A percentile compares a stretch with the other conserved stretches of the same genome.
Evolutionary conservation across 2,888 invertebrate genomes (phyloP).

Genomic region (Sarcophaga variegata): DNA sequence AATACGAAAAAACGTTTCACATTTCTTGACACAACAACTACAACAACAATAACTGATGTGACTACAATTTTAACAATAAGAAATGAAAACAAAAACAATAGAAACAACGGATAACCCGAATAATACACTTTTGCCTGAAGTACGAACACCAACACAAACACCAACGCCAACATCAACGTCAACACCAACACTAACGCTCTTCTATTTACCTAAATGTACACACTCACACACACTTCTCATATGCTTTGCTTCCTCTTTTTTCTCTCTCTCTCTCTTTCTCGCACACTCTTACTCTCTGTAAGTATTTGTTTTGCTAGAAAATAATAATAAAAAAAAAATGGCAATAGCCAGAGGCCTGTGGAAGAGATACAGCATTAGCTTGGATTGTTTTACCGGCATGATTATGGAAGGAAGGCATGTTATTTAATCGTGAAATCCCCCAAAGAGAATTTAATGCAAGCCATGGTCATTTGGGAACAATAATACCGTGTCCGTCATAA

Average conservation of each 20-base stretch:
- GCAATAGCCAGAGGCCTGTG: neutral
- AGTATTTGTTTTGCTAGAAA: neutral
- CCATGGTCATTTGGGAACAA: neutral
- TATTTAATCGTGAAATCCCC: neutral
- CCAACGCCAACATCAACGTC: no score
- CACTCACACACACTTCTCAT: neutral
- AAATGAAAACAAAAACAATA: constrained; percentile 30
- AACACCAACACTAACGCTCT: constrained; percentile 32
- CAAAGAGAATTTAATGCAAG: neutral
- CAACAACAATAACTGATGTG: constrained; percentile 9
- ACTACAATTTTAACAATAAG: neutral
- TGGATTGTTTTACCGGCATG: no score
- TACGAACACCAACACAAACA: neutral
- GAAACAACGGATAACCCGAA: constrained; percentile 43
- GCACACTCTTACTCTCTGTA: no score
- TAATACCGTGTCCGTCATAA: no score
- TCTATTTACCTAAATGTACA: constrained; percentile 32
- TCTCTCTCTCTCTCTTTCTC: no score
- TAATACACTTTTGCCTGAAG: constrained; percentile 57
- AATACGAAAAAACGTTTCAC: neutral
- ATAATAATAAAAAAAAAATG: neutral
- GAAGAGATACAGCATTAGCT: no score
- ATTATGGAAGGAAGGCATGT: no score
- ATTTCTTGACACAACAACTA: constrained; percentile 34
- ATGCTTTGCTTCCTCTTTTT: no score